Conservation (phyloP, 2,797 vertebrate species). For the Carapus acus region DNA sequence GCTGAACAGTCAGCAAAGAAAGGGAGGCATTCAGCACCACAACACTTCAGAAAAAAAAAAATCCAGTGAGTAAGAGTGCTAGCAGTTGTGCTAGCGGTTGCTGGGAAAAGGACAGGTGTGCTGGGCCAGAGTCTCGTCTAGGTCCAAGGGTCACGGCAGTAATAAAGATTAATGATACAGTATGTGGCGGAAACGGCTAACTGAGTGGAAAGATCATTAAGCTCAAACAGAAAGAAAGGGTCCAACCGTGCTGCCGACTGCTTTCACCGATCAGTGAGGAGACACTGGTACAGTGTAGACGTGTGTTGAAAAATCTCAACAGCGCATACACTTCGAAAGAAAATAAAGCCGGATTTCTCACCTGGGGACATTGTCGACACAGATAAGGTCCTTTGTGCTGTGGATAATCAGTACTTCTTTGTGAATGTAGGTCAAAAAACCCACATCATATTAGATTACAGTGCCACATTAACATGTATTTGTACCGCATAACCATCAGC, state of each 20-base stretch:
- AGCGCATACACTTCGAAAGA: not conserved
- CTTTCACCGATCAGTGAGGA: constrained; percentile 9
- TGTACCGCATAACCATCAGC: too few relatives aligned
- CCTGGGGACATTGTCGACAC: not conserved
- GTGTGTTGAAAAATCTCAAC: not conserved
- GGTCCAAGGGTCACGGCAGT: constrained; percentile 41
- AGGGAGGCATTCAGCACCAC: constrained; percentile 34
- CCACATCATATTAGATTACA: too few relatives aligned
- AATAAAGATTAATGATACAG: constrained; percentile 45
- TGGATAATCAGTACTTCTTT: too few relatives aligned
- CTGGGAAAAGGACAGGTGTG: constrained; percentile 19
- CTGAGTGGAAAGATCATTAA: constrained; percentile 29
- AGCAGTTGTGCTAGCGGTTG: not conserved
- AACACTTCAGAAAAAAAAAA: too few relatives aligned
- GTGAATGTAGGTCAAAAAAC: too few relatives aligned
- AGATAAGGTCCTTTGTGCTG: not conserved
- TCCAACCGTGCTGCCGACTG: constrained; percentile 10
- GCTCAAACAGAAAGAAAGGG: constrained; percentile 23
- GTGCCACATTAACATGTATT: too few relatives aligned
- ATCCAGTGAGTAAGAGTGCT: too few relatives aligned
- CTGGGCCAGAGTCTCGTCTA: constrained; percentile 26
- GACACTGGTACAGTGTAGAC: not conserved
- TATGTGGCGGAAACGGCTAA: constrained; percentile 35
- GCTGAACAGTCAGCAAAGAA: constrained; percentile 30
- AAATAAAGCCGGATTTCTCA: not conserved